Percentiles rank a stretch among this genome's conserved stretches.
These are phyloP conservation scores for Zonitis immaculata DNA, from an alignment of 2,888 invertebrate species.

Conservation along the genomic window DNA sequence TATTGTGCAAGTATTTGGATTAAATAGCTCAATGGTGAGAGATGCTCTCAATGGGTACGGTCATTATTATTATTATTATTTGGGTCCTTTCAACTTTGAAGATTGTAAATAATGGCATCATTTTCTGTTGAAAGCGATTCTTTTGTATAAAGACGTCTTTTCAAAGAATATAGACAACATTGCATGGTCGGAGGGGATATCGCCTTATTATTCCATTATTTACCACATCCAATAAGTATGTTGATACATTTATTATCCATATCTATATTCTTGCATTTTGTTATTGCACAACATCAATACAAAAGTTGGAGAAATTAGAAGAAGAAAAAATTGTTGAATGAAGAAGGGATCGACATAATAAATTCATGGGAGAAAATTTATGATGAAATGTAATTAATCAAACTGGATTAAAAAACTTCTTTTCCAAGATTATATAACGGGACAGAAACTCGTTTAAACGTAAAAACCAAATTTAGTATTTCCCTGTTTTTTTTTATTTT, in stretches of 20 bases:
- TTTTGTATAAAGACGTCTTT: conserved; percentile 33
- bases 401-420: conserved; percentile 29
- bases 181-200: too few relatives aligned
- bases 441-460: conserved; percentile 12
- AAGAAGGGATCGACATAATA: conserved; percentile 23
- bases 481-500: background rate
- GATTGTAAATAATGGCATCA: conserved; percentile 37
- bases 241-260: conserved; percentile 28
- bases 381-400: conserved; percentile 34
- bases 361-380: conserved; percentile 27
- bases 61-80: conserved; percentile 20
- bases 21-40: conserved; percentile 25
- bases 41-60: conserved; percentile 24
- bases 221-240: conserved; percentile 16
- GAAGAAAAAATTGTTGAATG: too few relatives aligned
- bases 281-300: background rate
- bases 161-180: conserved; percentile 25
- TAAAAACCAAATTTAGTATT: conserved; percentile 23
- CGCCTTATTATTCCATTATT: conserved; percentile 15
- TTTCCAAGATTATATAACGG: conserved; percentile 26
- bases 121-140: conserved; percentile 31
- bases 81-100: conserved; percentile 30
- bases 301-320: too few relatives aligned
- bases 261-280: conserved; percentile 9
- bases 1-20: conserved; percentile 2